These are phyloP conservation scores for Hephaestus fuliginosus DNA, from an alignment of 2,797 vertebrate genomes.

Conservation along the genomic window DNA sequence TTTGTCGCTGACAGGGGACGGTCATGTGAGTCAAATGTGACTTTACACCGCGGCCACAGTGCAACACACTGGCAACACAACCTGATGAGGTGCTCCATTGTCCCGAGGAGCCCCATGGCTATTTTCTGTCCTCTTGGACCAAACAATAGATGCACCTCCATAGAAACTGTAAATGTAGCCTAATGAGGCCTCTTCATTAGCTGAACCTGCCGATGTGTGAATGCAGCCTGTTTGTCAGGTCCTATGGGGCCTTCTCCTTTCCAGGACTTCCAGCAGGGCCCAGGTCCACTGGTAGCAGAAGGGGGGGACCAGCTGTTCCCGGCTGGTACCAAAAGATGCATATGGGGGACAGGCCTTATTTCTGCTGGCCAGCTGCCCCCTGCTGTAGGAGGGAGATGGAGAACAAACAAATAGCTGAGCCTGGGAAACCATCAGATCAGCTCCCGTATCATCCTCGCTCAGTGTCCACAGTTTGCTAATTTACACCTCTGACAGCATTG, in stretches of 20 bases:
- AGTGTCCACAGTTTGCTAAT: conserved; percentile 24
- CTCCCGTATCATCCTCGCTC: conserved; percentile 20
- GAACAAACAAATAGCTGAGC: conserved; percentile 77
- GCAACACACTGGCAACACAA: conserved; percentile 49
- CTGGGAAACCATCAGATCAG: conserved; percentile 52
- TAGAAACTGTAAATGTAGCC: conserved; percentile 77
- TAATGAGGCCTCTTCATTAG: conserved; percentile 82
- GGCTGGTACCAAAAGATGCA: conserved; percentile 85
- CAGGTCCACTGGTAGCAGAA: conserved; percentile 78
- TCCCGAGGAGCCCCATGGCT: conserved; percentile 41
- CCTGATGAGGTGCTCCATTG: conserved; percentile 68
- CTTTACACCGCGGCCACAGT: conserved; percentile 6
- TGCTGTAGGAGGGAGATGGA: conserved; percentile 76
- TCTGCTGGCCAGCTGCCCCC: conserved; percentile 85
- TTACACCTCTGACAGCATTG: conserved; percentile 11
- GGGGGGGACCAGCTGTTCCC: conserved; percentile 88
- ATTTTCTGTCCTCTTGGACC: conserved; percentile 26
- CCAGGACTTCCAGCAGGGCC: conserved; percentile 73
- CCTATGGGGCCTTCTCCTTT: conserved; percentile 55
- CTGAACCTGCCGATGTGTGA: conserved; percentile 66
- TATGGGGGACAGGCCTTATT: conserved; percentile 83
- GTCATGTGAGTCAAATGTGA: conserved; percentile 21
- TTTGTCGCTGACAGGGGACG: conserved; percentile 46
- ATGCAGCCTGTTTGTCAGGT: conserved; percentile 67
- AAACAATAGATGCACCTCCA: conserved; percentile 72